phyloP scores from a whole-genome alignment of 2,888 invertebrate genomes.

The Clivina fossor region DNA sequence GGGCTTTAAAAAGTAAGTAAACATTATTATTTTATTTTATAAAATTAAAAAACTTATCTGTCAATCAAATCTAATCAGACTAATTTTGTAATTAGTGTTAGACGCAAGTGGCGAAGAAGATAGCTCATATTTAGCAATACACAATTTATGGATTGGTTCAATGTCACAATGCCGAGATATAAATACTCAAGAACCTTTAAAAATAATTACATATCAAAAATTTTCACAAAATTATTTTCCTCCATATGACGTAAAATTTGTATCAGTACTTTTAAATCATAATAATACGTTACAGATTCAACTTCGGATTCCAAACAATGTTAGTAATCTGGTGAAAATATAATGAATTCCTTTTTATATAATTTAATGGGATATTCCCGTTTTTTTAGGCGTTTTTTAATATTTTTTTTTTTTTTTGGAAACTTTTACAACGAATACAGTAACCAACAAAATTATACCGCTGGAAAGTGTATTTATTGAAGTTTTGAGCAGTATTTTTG shows the following conservation, averaged over 20 bases:
- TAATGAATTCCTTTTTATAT: too few relatives aligned
- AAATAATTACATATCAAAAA: conserved; percentile 6
- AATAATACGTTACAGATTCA: conserved; percentile 16
- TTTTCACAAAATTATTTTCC: conserved; percentile 3
- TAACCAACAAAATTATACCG: too few relatives aligned
- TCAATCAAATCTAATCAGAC: not conserved
- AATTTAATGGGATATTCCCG: too few relatives aligned
- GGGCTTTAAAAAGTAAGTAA: conserved; percentile 13
- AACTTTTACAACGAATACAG: too few relatives aligned
- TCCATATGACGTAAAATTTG: conserved; percentile 8
- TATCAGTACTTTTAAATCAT: conserved; percentile 5
- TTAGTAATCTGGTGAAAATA: too few relatives aligned
- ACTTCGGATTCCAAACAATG: conserved; percentile 12
- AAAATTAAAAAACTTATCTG: too few relatives aligned
- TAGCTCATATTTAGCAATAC: conserved; percentile 8
- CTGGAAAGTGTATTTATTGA: too few relatives aligned
- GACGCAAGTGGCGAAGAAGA: conserved; percentile 17
- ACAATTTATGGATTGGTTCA: conserved; percentile 9
- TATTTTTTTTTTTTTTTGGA: too few relatives aligned
- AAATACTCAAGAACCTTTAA: not conserved
- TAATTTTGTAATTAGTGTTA: conserved; percentile 13
- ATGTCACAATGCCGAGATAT: conserved; percentile 15
- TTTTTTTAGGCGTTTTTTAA: too few relatives aligned
- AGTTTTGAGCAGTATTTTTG: too few relatives aligned
- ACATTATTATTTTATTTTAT: too few relatives aligned